A percentile compares a stretch with the other conserved stretches of the same genome.
phyloP scores from a whole-genome alignment of 2,888 invertebrate genomes.

The Plebejus anna region DNA sequence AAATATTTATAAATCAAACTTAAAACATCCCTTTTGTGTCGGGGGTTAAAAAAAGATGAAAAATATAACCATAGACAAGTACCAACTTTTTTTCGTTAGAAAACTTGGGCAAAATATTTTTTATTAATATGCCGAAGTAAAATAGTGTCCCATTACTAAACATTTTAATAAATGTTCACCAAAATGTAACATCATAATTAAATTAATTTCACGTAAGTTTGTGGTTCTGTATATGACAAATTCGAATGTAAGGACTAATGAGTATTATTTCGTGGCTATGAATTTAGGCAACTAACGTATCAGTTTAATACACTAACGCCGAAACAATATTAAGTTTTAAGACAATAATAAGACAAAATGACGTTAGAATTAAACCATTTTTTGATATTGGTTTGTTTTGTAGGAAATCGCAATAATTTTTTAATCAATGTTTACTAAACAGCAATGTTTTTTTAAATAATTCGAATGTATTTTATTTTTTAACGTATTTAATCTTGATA shows the following conservation, averaged over 20 bases:
- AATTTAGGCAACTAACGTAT: constrained; percentile 6
- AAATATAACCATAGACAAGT: background rate
- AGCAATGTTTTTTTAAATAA: background rate
- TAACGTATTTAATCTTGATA: background rate
- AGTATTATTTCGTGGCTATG: constrained; percentile 26
- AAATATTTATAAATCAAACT: too few relatives aligned
- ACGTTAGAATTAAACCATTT: constrained; percentile 6
- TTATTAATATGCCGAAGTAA: background rate
- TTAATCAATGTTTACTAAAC: background rate
- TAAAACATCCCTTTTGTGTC: too few relatives aligned
- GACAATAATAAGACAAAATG: constrained; percentile 20
- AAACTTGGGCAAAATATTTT: background rate
- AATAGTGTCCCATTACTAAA: background rate
- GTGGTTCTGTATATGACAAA: constrained; percentile 12
- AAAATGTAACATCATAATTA: too few relatives aligned
- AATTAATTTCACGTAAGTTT: background rate
- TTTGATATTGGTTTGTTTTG: background rate
- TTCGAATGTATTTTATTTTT: background rate
- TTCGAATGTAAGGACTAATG: background rate
- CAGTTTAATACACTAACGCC: background rate
- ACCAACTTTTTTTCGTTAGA: background rate
- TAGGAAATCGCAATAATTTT: constrained; percentile 5
- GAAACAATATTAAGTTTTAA: constrained; percentile 1
- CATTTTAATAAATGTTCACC: too few relatives aligned
- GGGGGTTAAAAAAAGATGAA: too few relatives aligned